Base-by-base conservation (phyloP, 2,888 invertebrate species). In the Hypercompe scribonia region DNA sequence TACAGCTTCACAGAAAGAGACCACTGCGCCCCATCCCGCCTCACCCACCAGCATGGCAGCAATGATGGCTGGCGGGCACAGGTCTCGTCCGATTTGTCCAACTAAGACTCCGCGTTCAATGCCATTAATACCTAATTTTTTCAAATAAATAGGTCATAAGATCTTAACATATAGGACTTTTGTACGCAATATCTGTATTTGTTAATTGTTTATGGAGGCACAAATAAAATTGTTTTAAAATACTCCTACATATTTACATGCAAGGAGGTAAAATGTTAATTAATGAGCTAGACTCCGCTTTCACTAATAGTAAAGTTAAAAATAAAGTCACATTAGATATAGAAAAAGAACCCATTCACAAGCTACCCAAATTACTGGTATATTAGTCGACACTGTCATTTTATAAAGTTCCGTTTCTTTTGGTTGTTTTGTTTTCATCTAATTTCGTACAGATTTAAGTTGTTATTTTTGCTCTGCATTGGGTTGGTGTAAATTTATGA, bases 391-490 rank as follows among this genome's bases (percentile, higher is more conserved):
- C 21, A 46, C 24, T 42, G 28, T 54, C 54, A n/a, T 13, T 3
- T n/a, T 24, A 18, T 50, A 33, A 34, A 34, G 50, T 68, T 34
- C 15, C 50, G n/a, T 24, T 54, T 68, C 34, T 34, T n/a, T 68
- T 33, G 21, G 18, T n/a, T 34, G n/a, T n/a, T n/a, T n/a, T n/a
- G 33, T 24, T 13, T 33, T 65, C 34, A 63, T 72, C 34, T 42
- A 24, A 28, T 21, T 11, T 65, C 36, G 15, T n/a, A 34, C 68
- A 68, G 31, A 67, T 72, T 61, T 61, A n/a, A 46, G 46, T 50
- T 76, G 33, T 65, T 71, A 54, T 42, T 28, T 63, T 66, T 28
- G 64, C 58, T 67, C 46, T 67, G 69, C 50, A 72, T 69, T 61
- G 33, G 24, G 63, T 36, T 31, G 58, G 61, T 39, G 68, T 67